phyloP scores from a whole-genome alignment of 2,113 vertebrate species.

The Xiphophorus couchianus region DNA sequence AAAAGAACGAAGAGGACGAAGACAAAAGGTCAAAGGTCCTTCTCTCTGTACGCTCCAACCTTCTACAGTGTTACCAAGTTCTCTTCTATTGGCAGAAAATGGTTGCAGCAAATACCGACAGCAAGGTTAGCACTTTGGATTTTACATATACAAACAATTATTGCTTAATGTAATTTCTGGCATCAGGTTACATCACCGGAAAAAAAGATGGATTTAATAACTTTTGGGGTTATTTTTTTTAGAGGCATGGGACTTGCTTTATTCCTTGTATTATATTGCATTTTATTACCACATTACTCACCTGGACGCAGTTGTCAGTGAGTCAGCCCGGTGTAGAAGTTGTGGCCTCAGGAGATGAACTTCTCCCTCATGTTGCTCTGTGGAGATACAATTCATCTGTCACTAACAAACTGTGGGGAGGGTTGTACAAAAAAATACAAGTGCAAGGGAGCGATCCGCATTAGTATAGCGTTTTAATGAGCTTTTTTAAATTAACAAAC shows the following conservation, averaged over 20 bases:
- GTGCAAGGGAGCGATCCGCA: background rate
- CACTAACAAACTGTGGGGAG: slow-evolving; percentile 11
- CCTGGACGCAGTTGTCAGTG: slow-evolving; percentile 62
- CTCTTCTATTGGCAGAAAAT: too few species aligned
- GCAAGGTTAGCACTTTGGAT: too few species aligned
- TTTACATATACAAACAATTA: too few species aligned
- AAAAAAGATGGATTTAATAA: background rate
- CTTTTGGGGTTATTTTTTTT: background rate
- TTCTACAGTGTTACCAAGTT: too few species aligned
- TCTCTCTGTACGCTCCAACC: background rate
- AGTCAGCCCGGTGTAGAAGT: slow-evolving; percentile 59
- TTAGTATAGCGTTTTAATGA: slow-evolving; percentile 29
- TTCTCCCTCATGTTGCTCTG: slow-evolving; percentile 59
- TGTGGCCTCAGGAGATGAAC: slow-evolving; percentile 60
- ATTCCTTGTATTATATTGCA: background rate
- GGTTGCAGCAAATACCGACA: too few species aligned
- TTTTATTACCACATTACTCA: slow-evolving; percentile 50
- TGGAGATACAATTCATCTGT: slow-evolving; percentile 25
- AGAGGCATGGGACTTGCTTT: background rate
- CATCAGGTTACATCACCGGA: too few species aligned
- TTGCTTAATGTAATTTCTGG: too few species aligned
- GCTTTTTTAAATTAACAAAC: slow-evolving; percentile 10
- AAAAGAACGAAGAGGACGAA: background rate
- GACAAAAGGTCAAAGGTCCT: too few species aligned
- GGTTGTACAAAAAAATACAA: background rate